Conservation (phyloP, 2,797 vertebrate species). For the Telmatherina bonti region DNA sequence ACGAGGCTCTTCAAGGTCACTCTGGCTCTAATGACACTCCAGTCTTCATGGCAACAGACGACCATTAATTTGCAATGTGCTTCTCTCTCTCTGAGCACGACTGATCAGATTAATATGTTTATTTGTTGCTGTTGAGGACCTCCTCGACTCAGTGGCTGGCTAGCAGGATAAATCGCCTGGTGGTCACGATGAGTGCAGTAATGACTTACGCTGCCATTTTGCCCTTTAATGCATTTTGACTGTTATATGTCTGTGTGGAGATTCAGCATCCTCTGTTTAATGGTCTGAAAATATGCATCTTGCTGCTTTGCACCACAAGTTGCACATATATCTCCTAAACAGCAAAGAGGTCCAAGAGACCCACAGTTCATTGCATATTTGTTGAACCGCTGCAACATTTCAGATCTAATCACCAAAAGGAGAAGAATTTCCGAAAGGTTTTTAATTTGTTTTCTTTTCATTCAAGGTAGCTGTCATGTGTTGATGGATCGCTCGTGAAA, state of each 20-base stretch:
- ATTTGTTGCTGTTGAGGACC: slow-evolving; percentile 66
- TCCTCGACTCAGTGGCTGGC: slow-evolving; percentile 43
- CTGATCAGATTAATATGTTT: slow-evolving; percentile 75
- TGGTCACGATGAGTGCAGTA: slow-evolving; percentile 42
- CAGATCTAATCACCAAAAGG: slow-evolving; percentile 15
- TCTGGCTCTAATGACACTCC: slow-evolving; percentile 32
- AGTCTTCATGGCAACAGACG: slow-evolving; percentile 55
- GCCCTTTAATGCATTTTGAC: slow-evolving; percentile 56
- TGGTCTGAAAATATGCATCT: slow-evolving; percentile 56
- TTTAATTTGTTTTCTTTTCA: slow-evolving; percentile 23
- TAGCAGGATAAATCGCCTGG: slow-evolving; percentile 51
- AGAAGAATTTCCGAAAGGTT: slow-evolving; percentile 6
- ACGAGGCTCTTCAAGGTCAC: slow-evolving; percentile 76
- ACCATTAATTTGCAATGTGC: slow-evolving; percentile 69
- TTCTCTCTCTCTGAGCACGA: slow-evolving; percentile 49
- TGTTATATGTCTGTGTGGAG: slow-evolving; percentile 34
- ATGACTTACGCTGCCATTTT: slow-evolving; percentile 49
- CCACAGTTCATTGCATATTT: slow-evolving; percentile 51
- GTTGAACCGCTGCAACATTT: slow-evolving; percentile 24
- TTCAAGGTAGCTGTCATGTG: background rate
- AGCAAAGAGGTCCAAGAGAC: slow-evolving; percentile 31
- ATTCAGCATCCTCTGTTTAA: slow-evolving; percentile 52
- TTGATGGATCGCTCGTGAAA: slow-evolving; percentile 5
- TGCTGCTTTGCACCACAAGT: slow-evolving; percentile 26
- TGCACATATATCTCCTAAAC: slow-evolving; percentile 40